Percentiles rank a stretch among this genome's conserved stretches.
These are phyloP conservation scores for Drosophila leonis DNA, from an alignment of 2,888 invertebrate species.

Conservation along the genomic window DNA sequence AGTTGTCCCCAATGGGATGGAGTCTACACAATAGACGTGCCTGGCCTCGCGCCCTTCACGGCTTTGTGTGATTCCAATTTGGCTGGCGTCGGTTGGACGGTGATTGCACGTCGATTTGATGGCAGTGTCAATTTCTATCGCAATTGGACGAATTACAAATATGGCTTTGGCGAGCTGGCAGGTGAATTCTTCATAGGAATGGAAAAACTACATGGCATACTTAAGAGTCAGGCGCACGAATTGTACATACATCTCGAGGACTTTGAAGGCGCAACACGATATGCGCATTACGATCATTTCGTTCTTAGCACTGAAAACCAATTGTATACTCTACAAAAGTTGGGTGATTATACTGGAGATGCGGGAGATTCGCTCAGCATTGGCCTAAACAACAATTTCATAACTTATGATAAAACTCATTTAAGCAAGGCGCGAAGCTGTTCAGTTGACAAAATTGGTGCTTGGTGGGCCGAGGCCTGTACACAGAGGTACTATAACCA, in stretches of 20 bases:
- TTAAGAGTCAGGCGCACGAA: not conserved
- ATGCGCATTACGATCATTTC: not conserved
- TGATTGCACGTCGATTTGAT: not conserved
- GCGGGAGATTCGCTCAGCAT: not conserved
- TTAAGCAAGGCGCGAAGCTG: rapidly evolving
- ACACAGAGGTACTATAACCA: no score
- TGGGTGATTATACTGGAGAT: not conserved
- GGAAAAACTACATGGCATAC: not conserved
- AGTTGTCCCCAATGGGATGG: not conserved
- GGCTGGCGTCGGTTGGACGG: not conserved
- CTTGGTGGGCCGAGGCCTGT: not conserved
- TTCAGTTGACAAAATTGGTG: rapidly evolving
- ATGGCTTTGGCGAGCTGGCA: not conserved
- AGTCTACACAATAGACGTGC: not conserved
- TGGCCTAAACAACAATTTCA: not conserved
- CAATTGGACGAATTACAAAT: not conserved
- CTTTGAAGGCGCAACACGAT: not conserved
- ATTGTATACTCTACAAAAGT: not conserved
- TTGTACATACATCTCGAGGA: not conserved
- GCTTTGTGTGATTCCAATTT: not conserved
- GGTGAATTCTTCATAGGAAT: not conserved
- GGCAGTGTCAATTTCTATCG: not conserved
- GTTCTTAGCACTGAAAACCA: not conserved
- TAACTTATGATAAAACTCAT: not conserved
- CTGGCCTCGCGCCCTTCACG: not conserved